Percentiles rank a stretch among this genome's conserved stretches.
phyloP scores from a whole-genome alignment of 2,113 vertebrate species.

The Balaeniceps rex region DNA sequence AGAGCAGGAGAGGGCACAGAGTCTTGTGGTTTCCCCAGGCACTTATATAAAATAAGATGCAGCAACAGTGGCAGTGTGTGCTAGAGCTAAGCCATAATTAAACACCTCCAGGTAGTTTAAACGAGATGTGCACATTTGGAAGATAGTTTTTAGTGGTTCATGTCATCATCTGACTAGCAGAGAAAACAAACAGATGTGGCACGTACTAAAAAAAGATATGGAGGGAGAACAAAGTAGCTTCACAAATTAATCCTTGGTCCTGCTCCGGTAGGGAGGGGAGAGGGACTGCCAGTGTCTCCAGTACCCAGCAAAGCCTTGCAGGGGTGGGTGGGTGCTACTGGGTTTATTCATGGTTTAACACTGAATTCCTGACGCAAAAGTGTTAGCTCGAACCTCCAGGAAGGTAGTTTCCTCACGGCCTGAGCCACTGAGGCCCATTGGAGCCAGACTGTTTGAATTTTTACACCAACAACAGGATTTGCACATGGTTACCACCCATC shows the following conservation, averaged over 20 bases:
- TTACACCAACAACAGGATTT: background rate
- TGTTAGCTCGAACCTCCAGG: background rate
- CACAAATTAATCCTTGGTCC: background rate
- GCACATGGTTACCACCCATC: background rate
- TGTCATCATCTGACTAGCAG: background rate
- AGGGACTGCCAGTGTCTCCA: background rate
- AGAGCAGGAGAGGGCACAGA: background rate
- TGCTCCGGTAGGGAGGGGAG: background rate
- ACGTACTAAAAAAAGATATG: background rate
- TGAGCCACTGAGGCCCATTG: background rate
- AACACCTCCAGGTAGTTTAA: constrained; percentile 40
- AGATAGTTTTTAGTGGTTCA: background rate
- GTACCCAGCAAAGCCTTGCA: background rate
- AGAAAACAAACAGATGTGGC: constrained; percentile 21
- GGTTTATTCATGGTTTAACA: background rate
- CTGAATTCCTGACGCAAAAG: background rate
- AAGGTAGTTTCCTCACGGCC: background rate
- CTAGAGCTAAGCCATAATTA: constrained; percentile 35
- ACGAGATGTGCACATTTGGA: background rate
- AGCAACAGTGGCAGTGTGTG: background rate
- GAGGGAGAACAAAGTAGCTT: background rate
- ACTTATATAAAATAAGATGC: background rate
- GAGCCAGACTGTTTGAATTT: background rate
- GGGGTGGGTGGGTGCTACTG: background rate
- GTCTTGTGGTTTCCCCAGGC: background rate